Evolutionary conservation across 2,888 invertebrate species (phyloP), one percentile per base, ranked within the genome.

Genomic region (Coenonympha arcania): DNA sequence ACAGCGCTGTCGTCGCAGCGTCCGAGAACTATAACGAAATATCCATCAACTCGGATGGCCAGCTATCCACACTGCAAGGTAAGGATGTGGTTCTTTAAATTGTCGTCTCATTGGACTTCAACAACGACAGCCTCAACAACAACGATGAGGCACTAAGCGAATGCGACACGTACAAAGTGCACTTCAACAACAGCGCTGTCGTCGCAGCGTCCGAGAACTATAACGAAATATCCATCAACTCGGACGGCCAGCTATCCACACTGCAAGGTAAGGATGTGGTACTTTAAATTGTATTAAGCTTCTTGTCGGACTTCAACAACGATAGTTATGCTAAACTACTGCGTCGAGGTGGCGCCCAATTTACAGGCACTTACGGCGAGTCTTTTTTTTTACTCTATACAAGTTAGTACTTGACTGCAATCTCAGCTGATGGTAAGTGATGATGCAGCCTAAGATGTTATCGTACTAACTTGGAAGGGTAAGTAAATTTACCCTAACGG

Each of bases 1-100:
- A 82, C 51, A 73, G 71, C 9, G 76, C 79, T 0, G 81, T 86
- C 4, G 70, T 74, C 0, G 58, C 75, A 1, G 51, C 81, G 28
- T 68, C 77, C 1, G 87, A 87, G 62, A 87, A 87, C 66, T 87
- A 87, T 55, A 87, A 84, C 62, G 86, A 87, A 60, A 86, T 87
- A 64, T 80, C 85, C 20, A 80, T 85, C 11, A 77, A 85, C 55
- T 69, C 83, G 4, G 82, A 86, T 24, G 86, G 85, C 16, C 87
- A 85, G 63, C 65, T 87, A 19, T 80, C 83, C 26, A 84, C 86
- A 34, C 66, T 83, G 56, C 87, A 87, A 76, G 87, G 87, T 86
- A 55, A 28, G n/a, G n/a, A n/a, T n/a, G n/a, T n/a, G n/a, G n/a
- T n/a, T n/a, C n/a, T n/a, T n/a, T n/a, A n/a, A n/a, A n/a, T n/a